Base-by-base conservation (phyloP, 2,113 vertebrate genomes). In the Heptranchias perlo region DNA sequence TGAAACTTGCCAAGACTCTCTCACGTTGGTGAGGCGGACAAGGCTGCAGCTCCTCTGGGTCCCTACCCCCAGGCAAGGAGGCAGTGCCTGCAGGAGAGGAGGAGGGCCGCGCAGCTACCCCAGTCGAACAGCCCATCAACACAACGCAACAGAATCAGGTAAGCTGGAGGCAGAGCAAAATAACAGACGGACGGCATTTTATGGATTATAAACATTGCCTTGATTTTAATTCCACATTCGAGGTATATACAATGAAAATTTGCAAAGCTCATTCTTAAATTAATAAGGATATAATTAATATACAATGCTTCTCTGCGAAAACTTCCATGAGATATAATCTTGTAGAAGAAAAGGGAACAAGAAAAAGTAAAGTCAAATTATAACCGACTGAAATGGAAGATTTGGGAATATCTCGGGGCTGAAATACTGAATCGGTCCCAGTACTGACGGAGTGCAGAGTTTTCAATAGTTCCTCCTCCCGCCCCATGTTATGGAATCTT, bases 361-460 rank as follows among this genome's bases (percentile, higher is more conserved):
- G 76, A 39, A 3, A 78, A 82, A 3, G 2, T 78, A 10, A 10
- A 44, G 76, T 82, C n/a, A 18, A 16, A 82, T 82, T 44, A 18
- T 44, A 82, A 44, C 76, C 16, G n/a, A 44, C 0, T 21, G 76
- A 44, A 44, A 44, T 44, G 14, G 67, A 31, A 76, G 13, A 11
- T 76, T 11, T 13, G 8, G 10, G 11, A 35, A 76, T 76, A 11
- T 0, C 10, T 78, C n/a, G 35, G 35, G 13, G n/a, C 35, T 16
- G 10, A n/a, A 78, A 14, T 39, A 2, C 39, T 2, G 14, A 4
- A 4, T n/a, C 44, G 76, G n/a, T 21, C 65, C 69, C 65, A 98
- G 97, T 97, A 84, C 95, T 1, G 25, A 69, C 25, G 97, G 97
- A 97, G 96, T 98, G 97, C 96, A 97, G 96, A 96, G 97, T 97